Conservation (phyloP, 2,888 invertebrate species). For the Tryphoninae sp. region DNA sequence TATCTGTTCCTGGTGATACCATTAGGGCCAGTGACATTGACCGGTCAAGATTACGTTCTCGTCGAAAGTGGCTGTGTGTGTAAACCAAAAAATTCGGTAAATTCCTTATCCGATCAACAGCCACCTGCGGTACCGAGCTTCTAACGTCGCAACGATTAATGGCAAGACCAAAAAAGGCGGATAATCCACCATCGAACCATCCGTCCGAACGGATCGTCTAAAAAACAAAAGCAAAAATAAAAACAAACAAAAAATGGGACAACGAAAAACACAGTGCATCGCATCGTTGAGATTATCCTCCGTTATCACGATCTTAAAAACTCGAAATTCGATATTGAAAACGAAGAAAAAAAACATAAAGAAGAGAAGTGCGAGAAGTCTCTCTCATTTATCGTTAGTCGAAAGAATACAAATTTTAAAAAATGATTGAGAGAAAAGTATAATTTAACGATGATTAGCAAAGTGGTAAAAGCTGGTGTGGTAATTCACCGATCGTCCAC, state of each 20-base stretch:
- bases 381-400: background rate
- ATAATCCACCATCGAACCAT: constrained; percentile 4
- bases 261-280: constrained; percentile 23
- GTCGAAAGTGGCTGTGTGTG: constrained; percentile 98
- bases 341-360: constrained; percentile 1
- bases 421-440: background rate
- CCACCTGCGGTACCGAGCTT: constrained; percentile 75
- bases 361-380: constrained; percentile 10
- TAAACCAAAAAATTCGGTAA: constrained; percentile 84
- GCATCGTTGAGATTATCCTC: constrained; percentile 10
- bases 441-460: background rate
- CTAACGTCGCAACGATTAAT: constrained; percentile 65
- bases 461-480: constrained; percentile 13
- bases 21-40: constrained; percentile 93
- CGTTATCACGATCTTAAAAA: constrained; percentile 31
- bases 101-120: constrained; percentile 67
- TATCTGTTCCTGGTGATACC: constrained; percentile 95
- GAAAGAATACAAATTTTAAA: background rate
- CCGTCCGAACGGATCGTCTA: constrained; percentile 25
- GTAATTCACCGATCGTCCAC: constrained; percentile 16
- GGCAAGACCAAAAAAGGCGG: background rate
- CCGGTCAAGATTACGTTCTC: constrained; percentile 96
- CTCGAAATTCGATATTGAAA: constrained; percentile 18
- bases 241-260: background rate
- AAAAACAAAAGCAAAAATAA: constrained; percentile 1